Conservation (phyloP, 2,113 vertebrate genomes). For the Edolisoma coerulescens region DNA sequence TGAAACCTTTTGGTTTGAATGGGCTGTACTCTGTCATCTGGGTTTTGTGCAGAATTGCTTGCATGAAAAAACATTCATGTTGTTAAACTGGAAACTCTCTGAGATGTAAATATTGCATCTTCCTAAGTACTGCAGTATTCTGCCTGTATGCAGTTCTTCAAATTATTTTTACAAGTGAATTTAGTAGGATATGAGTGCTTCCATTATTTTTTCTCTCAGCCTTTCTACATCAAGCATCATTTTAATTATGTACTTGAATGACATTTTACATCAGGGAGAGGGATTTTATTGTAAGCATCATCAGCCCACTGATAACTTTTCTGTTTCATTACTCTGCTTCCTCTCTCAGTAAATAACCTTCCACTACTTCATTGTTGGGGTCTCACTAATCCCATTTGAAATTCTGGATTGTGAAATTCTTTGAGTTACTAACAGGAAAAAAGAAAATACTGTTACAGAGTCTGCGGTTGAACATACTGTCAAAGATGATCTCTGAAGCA, state of each 20-base stretch:
- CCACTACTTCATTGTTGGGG: background rate
- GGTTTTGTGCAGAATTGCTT: background rate
- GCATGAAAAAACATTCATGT: background rate
- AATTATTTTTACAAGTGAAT: background rate
- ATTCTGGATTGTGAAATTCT: background rate
- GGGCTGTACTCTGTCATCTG: background rate
- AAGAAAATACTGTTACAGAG: background rate
- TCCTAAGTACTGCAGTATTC: background rate
- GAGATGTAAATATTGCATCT: background rate
- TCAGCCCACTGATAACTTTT: background rate
- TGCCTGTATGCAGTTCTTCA: background rate
- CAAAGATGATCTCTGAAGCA: conserved; percentile 17
- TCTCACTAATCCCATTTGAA: background rate
- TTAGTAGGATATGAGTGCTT: background rate
- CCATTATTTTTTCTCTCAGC: background rate
- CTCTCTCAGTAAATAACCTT: background rate
- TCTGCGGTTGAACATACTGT: background rate
- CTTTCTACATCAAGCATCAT: background rate
- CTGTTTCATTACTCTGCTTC: background rate
- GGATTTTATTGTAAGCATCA: background rate
- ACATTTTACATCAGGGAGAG: background rate
- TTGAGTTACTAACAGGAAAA: background rate
- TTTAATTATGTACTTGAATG: background rate
- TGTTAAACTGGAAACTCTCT: background rate
- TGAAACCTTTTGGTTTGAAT: background rate